These are phyloP conservation scores for Philypnodon macrostomus DNA, from an alignment of 2,797 vertebrate genomes.

Conservation along the genomic window DNA sequence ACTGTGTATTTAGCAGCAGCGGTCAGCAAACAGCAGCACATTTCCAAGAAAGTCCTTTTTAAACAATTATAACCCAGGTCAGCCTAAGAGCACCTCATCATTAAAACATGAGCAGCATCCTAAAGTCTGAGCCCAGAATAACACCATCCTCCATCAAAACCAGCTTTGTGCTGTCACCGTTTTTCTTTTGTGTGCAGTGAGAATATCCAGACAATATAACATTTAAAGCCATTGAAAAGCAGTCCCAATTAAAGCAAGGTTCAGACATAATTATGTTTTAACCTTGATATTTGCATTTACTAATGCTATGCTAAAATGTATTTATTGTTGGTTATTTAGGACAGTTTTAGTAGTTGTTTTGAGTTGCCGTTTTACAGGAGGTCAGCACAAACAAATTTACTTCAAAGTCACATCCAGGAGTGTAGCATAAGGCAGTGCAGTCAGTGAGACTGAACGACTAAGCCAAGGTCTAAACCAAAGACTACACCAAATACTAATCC, in stretches of 20 bases:
- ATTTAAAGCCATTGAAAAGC: neutral
- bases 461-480: too few species aligned
- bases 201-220: neutral
- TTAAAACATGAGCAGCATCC: slow-evolving; percentile 51
- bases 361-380: too few species aligned
- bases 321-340: too few species aligned
- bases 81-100: slow-evolving; percentile 31
- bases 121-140: slow-evolving; percentile 50
- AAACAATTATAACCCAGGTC: slow-evolving; percentile 25
- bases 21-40: slow-evolving; percentile 3
- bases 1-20: slow-evolving; percentile 8
- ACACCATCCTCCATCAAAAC: slow-evolving; percentile 51
- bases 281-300: too few species aligned
- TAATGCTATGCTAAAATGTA: too few species aligned
- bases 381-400: too few species aligned
- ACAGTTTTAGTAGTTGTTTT: too few species aligned
- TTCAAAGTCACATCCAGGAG: too few species aligned
- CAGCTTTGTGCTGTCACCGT: slow-evolving; percentile 30
- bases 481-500: too few species aligned
- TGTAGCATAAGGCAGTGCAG: too few species aligned
- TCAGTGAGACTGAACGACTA: too few species aligned
- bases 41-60: slow-evolving; percentile 30
- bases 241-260: neutral
- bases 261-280: too few species aligned
- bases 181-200: slow-evolving; percentile 13